phyloP scores from a whole-genome alignment of 2,113 vertebrate species.

The Probosciger aterrimus region DNA sequence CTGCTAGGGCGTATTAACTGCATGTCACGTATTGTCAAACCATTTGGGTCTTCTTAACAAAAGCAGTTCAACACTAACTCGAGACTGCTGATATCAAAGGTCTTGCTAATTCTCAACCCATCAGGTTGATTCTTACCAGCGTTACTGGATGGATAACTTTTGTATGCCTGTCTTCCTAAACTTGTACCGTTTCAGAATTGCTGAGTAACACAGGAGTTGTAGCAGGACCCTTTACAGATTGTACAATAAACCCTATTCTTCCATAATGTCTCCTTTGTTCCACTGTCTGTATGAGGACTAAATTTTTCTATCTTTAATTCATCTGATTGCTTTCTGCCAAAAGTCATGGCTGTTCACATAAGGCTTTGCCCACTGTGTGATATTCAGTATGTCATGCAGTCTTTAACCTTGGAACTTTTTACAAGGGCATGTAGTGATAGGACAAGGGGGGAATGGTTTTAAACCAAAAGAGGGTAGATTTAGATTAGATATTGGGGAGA shows the following conservation, averaged over 20 bases:
- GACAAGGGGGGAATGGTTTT: not conserved
- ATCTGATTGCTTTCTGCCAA: not conserved
- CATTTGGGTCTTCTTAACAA: not conserved
- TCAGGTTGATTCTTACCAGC: not conserved
- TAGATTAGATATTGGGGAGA: not conserved
- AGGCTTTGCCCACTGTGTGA: not conserved
- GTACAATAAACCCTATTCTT: not conserved
- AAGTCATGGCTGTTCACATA: not conserved
- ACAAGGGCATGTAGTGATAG: not conserved
- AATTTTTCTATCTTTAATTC: not conserved
- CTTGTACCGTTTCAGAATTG: not conserved
- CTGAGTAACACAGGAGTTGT: not conserved
- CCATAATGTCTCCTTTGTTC: not conserved
- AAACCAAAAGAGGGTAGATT: not conserved
- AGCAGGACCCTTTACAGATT: not conserved
- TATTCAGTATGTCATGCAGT: not conserved
- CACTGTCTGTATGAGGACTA: not conserved
- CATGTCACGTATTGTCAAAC: not conserved
- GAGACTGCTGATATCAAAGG: not conserved
- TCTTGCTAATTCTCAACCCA: not conserved
- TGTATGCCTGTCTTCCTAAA: not conserved
- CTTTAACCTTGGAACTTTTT: not conserved
- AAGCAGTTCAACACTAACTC: not conserved
- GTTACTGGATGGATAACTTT: not conserved
- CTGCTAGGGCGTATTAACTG: not conserved